Conservation (phyloP, 2,888 invertebrate genomes). For the Epirrhoe alternata region DNA sequence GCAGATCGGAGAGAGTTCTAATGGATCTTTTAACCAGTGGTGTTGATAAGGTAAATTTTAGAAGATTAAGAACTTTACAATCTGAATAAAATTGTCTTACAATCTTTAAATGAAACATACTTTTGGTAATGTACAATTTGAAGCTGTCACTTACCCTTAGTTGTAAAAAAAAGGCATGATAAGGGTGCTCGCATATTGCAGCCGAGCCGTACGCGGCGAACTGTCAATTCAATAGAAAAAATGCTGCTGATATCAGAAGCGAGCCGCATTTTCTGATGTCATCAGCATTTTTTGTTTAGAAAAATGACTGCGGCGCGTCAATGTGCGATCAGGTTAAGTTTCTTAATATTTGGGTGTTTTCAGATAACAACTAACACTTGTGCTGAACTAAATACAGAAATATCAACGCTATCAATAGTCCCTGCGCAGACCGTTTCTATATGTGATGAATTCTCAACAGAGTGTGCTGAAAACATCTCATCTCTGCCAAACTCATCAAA, state of each 20-base stretch:
- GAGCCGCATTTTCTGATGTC: no score
- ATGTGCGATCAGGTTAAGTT: no score
- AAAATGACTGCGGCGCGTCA: no score
- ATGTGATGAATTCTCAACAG: background rate
- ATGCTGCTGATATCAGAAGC: no score
- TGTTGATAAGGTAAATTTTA: slow-evolving; percentile 9
- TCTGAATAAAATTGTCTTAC: background rate
- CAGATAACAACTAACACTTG: slow-evolving; percentile 14
- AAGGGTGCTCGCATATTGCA: no score
- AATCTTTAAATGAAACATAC: background rate
- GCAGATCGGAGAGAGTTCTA: slow-evolving; percentile 9
- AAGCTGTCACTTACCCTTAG: no score
- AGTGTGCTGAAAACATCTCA: background rate
- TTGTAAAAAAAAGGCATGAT: no score
- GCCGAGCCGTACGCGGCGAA: no score
- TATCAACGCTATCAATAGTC: background rate
- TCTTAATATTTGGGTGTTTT: background rate
- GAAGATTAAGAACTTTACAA: background rate
- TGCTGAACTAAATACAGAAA: background rate
- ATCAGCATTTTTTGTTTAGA: no score
- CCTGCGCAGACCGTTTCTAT: slow-evolving; percentile 6
- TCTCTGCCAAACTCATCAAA: background rate
- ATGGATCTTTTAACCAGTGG: slow-evolving; percentile 5
- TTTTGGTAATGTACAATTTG: no score
- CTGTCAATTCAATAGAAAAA: no score